Percentiles rank a stretch among this genome's conserved stretches.
phyloP scores from a whole-genome alignment of 1,140 invertebrate genomes.

The Melitaea cinxia region DNA sequence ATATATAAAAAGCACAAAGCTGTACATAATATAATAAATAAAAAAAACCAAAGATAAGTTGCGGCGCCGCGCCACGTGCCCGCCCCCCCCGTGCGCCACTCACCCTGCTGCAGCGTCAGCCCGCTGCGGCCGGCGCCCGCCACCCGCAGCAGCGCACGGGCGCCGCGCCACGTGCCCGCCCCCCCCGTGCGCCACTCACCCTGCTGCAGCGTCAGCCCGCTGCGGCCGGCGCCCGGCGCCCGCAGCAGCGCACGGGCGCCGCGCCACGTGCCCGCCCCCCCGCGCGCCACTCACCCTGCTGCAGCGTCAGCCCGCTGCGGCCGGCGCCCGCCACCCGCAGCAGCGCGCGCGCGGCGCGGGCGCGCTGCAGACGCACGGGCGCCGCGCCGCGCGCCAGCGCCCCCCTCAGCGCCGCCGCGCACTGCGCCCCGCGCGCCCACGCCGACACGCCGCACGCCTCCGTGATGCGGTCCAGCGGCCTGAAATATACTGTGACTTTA shows the following conservation, averaged over 20 bases:
- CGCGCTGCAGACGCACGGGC: slow-evolving; percentile 47
- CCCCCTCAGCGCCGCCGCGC: slow-evolving; percentile 46
- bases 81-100: too few relatives aligned
- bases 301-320: slow-evolving; percentile 43
- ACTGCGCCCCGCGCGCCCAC: slow-evolving; percentile 51
- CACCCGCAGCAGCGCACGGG: slow-evolving; percentile 38
- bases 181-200: slow-evolving; percentile 39
- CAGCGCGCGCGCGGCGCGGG: slow-evolving; percentile 39
- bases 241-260: slow-evolving; percentile 40
- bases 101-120: slow-evolving; percentile 51
- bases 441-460: slow-evolving; percentile 54
- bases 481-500: slow-evolving; percentile 23
- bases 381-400: slow-evolving; percentile 46
- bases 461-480: slow-evolving; percentile 58
- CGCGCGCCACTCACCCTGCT: slow-evolving; percentile 34
- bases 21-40: too few relatives aligned
- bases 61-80: too few relatives aligned
- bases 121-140: slow-evolving; percentile 42
- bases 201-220: slow-evolving; percentile 41
- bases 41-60: too few relatives aligned
- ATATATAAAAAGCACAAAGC: too few relatives aligned
- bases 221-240: slow-evolving; percentile 40
- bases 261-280: slow-evolving; percentile 42
- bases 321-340: slow-evolving; percentile 44
- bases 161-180: slow-evolving; percentile 44